These are phyloP conservation scores for Meloe dianella DNA, from an alignment of 2,888 invertebrate species.

Conservation along the genomic window DNA sequence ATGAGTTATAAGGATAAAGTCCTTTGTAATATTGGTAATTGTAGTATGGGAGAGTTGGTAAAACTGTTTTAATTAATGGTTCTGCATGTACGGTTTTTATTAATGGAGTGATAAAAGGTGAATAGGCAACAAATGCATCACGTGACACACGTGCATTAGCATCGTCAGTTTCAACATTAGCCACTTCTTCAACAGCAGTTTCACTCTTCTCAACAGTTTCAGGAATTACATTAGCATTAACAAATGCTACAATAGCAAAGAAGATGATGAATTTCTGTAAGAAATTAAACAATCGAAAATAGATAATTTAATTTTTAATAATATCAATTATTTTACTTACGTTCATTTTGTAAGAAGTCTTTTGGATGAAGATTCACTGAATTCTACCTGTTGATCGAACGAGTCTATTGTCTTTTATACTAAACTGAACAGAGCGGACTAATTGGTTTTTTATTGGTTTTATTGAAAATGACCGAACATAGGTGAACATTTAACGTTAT, in stretches of 20 bases:
- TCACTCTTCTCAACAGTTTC: background rate
- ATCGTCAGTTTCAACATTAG: background rate
- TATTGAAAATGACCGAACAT: background rate
- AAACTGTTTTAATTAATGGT: background rate
- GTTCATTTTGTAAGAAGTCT: background rate
- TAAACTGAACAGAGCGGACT: background rate
- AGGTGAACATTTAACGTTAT: background rate
- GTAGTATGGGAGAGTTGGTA: background rate
- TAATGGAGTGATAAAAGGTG: background rate
- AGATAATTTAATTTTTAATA: background rate
- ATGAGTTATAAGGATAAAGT: background rate
- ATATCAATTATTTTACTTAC: background rate
- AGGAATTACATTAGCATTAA: background rate
- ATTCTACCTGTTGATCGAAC: background rate
- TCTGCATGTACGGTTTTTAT: background rate
- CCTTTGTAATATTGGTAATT: background rate
- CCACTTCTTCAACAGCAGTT: background rate
- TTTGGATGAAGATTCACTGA: background rate
- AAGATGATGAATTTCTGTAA: background rate
- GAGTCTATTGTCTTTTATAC: background rate
- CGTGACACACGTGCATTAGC: background rate
- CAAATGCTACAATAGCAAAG: conserved; percentile 1
- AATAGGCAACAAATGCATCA: background rate
- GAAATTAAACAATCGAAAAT: background rate
- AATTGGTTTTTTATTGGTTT: background rate